A percentile compares a stretch with the other conserved stretches of the same genome.
phyloP scores from a whole-genome alignment of 2,888 invertebrate species.

The Cataglyphis livida region DNA sequence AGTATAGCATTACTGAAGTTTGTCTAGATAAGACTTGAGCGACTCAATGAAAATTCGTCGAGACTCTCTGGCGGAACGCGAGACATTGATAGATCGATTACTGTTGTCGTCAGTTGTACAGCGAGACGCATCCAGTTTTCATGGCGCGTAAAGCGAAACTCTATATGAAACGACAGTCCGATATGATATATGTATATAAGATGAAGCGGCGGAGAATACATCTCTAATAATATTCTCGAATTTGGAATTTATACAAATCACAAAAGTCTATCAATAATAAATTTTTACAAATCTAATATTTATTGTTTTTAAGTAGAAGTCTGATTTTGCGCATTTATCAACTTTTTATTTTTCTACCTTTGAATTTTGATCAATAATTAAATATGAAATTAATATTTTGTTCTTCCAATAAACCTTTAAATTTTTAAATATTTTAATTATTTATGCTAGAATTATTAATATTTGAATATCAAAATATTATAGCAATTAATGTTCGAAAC shows the following conservation, averaged over 20 bases:
- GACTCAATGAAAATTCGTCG: conserved; percentile 21
- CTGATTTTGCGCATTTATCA: neutral
- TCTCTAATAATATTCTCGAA: neutral
- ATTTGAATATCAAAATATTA: neutral
- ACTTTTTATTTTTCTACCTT: neutral
- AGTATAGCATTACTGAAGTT: conserved; percentile 9
- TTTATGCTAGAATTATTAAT: neutral
- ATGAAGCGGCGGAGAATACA: neutral
- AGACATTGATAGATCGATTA: conserved; percentile 44
- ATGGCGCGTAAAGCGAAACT: conserved; percentile 19
- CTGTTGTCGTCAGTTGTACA: conserved; percentile 20
- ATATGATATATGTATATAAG: neutral
- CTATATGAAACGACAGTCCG: conserved; percentile 2
- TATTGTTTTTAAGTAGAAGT: neutral
- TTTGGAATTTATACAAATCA: neutral
- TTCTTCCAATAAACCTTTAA: neutral
- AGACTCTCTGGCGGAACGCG: conserved; percentile 34
- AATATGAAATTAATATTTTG: neutral
- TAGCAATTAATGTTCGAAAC: neutral
- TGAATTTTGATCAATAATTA: neutral
- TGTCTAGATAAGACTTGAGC: conserved; percentile 17
- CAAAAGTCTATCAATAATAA: neutral
- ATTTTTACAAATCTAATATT: neutral
- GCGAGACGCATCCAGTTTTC: conserved; percentile 24
- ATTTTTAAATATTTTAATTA: neutral